Conservation (phyloP, 2,888 invertebrate genomes). For the Scaptomyza caliginosa region DNA sequence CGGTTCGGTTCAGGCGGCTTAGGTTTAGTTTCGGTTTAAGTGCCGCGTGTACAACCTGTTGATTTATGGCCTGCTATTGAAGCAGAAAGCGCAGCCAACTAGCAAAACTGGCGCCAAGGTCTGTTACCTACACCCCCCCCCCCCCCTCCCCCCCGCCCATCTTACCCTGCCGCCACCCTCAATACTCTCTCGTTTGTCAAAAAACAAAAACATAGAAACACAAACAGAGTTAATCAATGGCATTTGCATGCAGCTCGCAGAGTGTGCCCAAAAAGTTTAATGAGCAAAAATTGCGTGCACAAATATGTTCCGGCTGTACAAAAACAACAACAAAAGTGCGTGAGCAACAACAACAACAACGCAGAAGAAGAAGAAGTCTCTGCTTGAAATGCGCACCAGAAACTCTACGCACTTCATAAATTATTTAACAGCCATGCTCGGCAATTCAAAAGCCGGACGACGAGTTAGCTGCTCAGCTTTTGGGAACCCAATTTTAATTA, state of each 20-base stretch:
- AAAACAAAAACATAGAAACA: too few relatives aligned
- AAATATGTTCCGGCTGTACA: conserved; percentile 66
- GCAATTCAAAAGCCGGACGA: conserved; percentile 41
- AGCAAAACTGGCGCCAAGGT: conserved; percentile 51
- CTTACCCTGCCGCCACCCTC: neutral
- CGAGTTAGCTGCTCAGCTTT: neutral
- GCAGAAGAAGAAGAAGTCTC: too few relatives aligned
- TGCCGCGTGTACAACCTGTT: conserved; percentile 43
- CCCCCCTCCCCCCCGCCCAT: neutral
- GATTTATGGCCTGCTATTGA: conserved; percentile 52
- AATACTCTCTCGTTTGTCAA: conserved; percentile 16
- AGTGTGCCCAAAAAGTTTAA: conserved; percentile 68
- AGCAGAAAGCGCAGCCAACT: conserved; percentile 31
- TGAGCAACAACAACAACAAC: conserved; percentile 36
- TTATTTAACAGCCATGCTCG: conserved; percentile 67
- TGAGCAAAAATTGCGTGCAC: conserved; percentile 66
- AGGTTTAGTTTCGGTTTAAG: conserved; percentile 15
- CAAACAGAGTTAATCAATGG: conserved; percentile 58
- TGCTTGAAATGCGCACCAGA: conserved; percentile 71
- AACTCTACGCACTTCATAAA: conserved; percentile 76
- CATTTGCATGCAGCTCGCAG: conserved; percentile 71
- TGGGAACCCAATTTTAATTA: conserved; percentile 71
- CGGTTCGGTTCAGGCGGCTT: neutral
- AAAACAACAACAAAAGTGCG: conserved; percentile 20
- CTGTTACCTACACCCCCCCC: conserved; percentile 1